Conservation (phyloP, 2,113 vertebrate species). For the Struthio camelus region DNA sequence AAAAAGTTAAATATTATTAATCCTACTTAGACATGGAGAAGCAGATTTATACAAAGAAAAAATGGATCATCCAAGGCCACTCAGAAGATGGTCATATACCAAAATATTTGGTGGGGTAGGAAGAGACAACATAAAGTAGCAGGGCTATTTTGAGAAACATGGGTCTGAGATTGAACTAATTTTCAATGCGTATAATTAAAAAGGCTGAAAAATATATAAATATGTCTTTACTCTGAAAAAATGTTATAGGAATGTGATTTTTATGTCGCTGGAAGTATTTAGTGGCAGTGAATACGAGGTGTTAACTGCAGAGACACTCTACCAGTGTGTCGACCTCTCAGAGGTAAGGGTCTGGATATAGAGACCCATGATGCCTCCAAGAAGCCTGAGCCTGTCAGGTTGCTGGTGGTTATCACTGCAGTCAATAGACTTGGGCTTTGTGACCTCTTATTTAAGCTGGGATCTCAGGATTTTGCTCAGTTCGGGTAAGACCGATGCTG, state of each 20-base stretch:
- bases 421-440: not conserved
- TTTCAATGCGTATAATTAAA: not conserved
- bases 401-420: not conserved
- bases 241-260: not conserved
- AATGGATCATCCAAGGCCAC: not conserved
- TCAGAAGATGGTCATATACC: not conserved
- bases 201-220: not conserved
- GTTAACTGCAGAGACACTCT: not conserved
- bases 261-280: not conserved
- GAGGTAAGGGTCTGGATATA: not conserved
- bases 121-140: not conserved
- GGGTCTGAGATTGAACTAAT: not conserved
- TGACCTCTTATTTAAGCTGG: fast-evolving
- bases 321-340: no score
- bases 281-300: not conserved
- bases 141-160: not conserved
- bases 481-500: not conserved
- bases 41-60: not conserved
- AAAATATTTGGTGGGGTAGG: not conserved
- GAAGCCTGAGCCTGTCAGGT: not conserved
- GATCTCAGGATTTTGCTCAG: not conserved
- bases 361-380: not conserved
- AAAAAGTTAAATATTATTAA: not conserved
- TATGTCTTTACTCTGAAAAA: not conserved
- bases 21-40: not conserved